Evolutionary conservation across 2,888 invertebrate genomes (phyloP).

Genomic region (Drosophila robusta): DNA sequence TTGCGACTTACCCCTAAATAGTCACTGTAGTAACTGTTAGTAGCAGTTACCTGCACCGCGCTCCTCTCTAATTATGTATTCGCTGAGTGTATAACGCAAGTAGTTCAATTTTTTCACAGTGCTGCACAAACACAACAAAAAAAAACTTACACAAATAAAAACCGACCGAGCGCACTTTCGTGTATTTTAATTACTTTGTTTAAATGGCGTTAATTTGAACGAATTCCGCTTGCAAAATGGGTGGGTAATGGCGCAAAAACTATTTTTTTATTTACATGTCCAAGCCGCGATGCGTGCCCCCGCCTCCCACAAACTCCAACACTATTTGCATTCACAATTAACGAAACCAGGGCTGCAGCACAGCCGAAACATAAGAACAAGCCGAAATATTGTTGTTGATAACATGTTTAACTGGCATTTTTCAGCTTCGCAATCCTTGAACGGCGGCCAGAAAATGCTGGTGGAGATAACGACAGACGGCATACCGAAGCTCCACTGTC

Average conservation of each 20-base stretch:
- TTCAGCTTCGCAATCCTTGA: constrained; percentile 50
- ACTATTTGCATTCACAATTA: constrained; percentile 18
- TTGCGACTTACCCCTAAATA: neutral
- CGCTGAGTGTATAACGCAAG: constrained; percentile 62
- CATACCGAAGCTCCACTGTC: constrained; percentile 82
- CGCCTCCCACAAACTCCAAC: constrained; percentile 4
- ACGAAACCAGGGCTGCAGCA: constrained; percentile 40
- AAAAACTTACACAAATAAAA: constrained; percentile 15
- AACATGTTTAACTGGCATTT: neutral
- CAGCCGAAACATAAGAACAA: neutral
- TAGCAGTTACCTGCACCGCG: constrained; percentile 23
- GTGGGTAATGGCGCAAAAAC: constrained; percentile 31
- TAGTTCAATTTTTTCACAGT: constrained; percentile 75
- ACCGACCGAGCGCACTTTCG: constrained; percentile 3
- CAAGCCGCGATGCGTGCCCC: constrained; percentile 29
- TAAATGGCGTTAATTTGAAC: constrained; percentile 34
- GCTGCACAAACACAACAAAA: constrained; percentile 73
- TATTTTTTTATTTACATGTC: constrained; percentile 29
- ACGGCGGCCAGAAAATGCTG: constrained; percentile 68
- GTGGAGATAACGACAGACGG: constrained; percentile 83
- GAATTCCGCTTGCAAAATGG: constrained; percentile 30
- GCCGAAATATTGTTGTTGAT: too few species aligned
- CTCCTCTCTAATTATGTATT: constrained; percentile 58
- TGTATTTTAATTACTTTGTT: constrained; percentile 5
- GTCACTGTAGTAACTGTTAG: constrained; percentile 7